Base-by-base conservation (phyloP, 2,113 vertebrate species). In the Regulus satrapa region DNA sequence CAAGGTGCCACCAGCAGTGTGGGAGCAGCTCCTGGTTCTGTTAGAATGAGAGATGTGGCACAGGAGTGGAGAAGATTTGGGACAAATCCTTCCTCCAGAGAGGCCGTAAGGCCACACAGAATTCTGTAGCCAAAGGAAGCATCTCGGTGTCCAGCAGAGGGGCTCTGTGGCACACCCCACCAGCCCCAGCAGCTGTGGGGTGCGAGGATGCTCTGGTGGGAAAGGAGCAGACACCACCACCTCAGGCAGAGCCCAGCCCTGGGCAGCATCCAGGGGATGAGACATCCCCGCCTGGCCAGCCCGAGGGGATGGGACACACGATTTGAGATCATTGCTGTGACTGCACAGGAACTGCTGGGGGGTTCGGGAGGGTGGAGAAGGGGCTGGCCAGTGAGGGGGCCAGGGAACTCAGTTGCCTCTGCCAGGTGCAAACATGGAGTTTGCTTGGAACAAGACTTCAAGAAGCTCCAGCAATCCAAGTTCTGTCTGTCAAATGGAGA, bases 401-500 rank as follows among this genome's bases (percentile, higher is more conserved):
- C 84, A 43, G 76, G 55, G 82, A 63, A 32, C 3, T 6, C 3
- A 3, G n/a, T 34, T 59, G 67, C 55, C 64, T 56, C 61, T 5
- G 2, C 72, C 26, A 51, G 68, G 48, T 16, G 23, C 72, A 81
- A 59, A 55, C 36, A 26, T 5, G 34, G 71, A 48, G 58, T 26
- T 56, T 58, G 63, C 88, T 68, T n/a, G 54, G 48, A 83, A 16
- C 8, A 36, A 78, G 75, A n/a, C 14, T 91, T 62, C 76, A 41
- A 62, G 55, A 77, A 85, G 82, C 89, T 78, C 78, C 76, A 92
- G 69, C 51, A 49, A 77, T 32, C 46, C 52, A 75, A 87, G 82
- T 20, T 64, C 94, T 88, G 94, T 93, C 91, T 96, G 85, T 94
- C 93, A 95, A 88, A 91, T 38, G 29, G 67, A 81, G 84, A 77